phyloP scores from a whole-genome alignment of 1,140 invertebrate genomes.

The Ceratoteleas bidentatus region DNA sequence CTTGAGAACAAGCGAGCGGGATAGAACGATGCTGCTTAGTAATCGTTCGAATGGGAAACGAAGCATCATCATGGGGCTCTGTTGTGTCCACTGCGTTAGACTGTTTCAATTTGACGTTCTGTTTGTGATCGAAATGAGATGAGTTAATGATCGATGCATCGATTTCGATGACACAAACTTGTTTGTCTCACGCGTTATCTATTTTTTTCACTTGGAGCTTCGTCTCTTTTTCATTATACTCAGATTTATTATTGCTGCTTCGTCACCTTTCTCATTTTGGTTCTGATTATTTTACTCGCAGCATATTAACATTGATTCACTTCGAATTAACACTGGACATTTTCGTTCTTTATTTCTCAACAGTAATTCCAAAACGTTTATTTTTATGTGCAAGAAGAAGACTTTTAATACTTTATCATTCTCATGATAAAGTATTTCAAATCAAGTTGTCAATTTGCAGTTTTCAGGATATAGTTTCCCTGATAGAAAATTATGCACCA shows the following conservation, averaged over 20 bases:
- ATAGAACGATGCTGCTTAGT: too few relatives aligned
- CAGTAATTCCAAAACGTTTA: too few relatives aligned
- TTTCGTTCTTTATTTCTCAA: too few relatives aligned
- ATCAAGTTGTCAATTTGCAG: too few relatives aligned
- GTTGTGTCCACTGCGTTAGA: constrained; percentile 63
- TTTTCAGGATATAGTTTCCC: too few relatives aligned
- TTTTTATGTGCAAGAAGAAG: too few relatives aligned
- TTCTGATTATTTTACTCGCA: constrained; percentile 53
- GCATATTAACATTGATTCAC: constrained; percentile 57
- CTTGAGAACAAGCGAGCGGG: too few relatives aligned
- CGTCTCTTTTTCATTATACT: constrained; percentile 18
- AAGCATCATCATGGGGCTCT: constrained; percentile 32
- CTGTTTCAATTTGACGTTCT: constrained; percentile 66
- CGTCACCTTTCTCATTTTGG: constrained; percentile 66
- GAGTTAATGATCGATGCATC: constrained; percentile 68
- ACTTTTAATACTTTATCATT: too few relatives aligned
- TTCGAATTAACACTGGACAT: constrained; percentile 33
- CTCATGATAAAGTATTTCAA: too few relatives aligned
- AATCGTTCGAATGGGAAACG: too few relatives aligned
- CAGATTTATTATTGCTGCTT: constrained; percentile 41
- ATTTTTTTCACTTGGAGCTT: constrained; percentile 29
- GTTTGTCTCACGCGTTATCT: constrained; percentile 57
- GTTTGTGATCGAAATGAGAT: constrained; percentile 67
- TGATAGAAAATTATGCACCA: too few relatives aligned
- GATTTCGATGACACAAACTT: constrained; percentile 63